Evolutionary conservation across 2,113 vertebrate genomes (phyloP), one percentile per base, ranked within the genome.

Genomic region (Gobio gobio): DNA sequence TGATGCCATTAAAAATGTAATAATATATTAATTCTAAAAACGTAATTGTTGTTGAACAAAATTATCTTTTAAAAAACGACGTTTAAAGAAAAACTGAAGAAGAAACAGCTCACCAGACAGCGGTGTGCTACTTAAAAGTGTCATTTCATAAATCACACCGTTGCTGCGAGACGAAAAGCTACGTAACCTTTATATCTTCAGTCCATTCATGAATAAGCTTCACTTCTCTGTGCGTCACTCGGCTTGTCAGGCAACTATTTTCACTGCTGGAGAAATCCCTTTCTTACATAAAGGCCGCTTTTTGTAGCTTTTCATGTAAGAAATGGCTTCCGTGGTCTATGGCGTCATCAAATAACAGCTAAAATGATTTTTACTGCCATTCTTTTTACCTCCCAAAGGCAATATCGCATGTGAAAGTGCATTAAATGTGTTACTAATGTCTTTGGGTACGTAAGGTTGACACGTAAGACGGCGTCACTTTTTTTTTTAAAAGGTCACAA

Each of bases 291-390:
- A 84, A 85, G 29, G 81, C 80, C 10, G 43, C 66, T 73, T 64
- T 85, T 86, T 68, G 79, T 66, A 43, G 79, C 84, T 74, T 73
- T 74, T 83, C 85, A 68, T 87, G 78, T 82, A 54, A 78, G 79
- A 86, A 88, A 58, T 2, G 58, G 59, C 40, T 82, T 61, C 29
- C 58, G 66, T 74, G 83, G 47, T 18, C 68, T 33, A 85, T 87
- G 22, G 83, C 83, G 86, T 86, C 87, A 87, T 58, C 74, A 54
- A 83, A 68, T 43, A 64, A 40, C 33, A 77, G 81, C 51, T 47
- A 59, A 56, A 20, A 43, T 81, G 22, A 81, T 86, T 81, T 64
- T 83, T 78, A 80, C n/a, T n/a, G 33, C 26, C 13, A 24, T 26
- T 79, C 72, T 36, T 22, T 68, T 75, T 47, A 66, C 10, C 36